These are phyloP conservation scores for Caenorhabditis tropicalis DNA, from an alignment of 1,140 invertebrate species.

Conservation along the genomic window DNA sequence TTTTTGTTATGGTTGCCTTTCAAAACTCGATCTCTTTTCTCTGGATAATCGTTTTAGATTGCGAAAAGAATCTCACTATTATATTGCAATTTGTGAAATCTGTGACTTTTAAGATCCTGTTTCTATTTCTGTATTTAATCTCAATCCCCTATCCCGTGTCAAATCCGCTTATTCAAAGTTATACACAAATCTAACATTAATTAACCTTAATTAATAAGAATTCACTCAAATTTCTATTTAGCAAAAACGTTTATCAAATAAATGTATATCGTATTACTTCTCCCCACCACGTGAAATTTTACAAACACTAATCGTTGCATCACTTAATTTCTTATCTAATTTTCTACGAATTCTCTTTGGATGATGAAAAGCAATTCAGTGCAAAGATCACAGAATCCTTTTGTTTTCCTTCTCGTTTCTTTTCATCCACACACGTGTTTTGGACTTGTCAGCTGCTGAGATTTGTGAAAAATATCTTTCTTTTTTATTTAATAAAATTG, in stretches of 20 bases:
- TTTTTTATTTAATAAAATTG: not conserved
- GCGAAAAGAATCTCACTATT: not conserved
- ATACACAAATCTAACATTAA: too few relatives aligned
- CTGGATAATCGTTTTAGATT: not conserved
- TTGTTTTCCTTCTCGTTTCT: not conserved
- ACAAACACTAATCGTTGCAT: not conserved
- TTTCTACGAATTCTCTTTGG: not conserved
- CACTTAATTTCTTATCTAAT: not conserved
- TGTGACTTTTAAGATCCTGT: too few relatives aligned
- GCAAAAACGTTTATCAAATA: too few relatives aligned
- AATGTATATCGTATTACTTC: too few relatives aligned
- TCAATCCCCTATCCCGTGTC: too few relatives aligned
- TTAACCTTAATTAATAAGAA: too few relatives aligned
- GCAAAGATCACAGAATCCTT: not conserved
- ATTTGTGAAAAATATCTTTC: not conserved
- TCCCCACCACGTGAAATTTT: too few relatives aligned
- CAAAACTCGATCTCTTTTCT: not conserved
- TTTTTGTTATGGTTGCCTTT: too few relatives aligned
- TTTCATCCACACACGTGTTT: conserved; percentile 1
- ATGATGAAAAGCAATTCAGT: too few relatives aligned
- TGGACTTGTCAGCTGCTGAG: not conserved
- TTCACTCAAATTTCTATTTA: too few relatives aligned
- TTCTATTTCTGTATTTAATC: too few relatives aligned
- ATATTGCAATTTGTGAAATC: not conserved
- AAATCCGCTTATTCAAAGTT: too few relatives aligned